A percentile compares a stretch with the other conserved stretches of the same genome.
Conservation (phyloP, 2,888 invertebrate genomes). For the Lymantria dispar region DNA sequence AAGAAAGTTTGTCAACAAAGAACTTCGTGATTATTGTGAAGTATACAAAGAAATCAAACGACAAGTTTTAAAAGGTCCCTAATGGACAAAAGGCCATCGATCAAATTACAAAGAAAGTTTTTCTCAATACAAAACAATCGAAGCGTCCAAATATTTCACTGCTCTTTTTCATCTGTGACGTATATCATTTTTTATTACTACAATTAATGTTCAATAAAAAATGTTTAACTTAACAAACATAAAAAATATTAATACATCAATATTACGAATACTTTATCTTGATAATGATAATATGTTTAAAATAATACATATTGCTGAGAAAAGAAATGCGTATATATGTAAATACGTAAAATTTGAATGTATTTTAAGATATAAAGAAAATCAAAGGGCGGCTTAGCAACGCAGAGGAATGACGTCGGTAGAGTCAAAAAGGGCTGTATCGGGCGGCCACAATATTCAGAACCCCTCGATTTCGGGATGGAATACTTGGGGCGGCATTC, state of each 20-base stretch:
- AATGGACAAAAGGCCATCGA: slow-evolving; percentile 78
- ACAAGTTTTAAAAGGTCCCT: slow-evolving; percentile 76
- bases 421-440: slow-evolving; percentile 70
- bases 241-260: too few relatives aligned
- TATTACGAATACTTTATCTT: slow-evolving; percentile 28
- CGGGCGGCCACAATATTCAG: slow-evolving; percentile 73
- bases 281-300: slow-evolving; percentile 35
- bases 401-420: slow-evolving; percentile 65
- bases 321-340: slow-evolving; percentile 32
- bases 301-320: slow-evolving; percentile 37
- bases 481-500: slow-evolving; percentile 76
- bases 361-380: slow-evolving; percentile 59
- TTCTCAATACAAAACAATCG: slow-evolving; percentile 71
- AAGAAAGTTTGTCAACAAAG: slow-evolving; percentile 55
- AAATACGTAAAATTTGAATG: slow-evolving; percentile 49
- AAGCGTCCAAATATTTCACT: slow-evolving; percentile 52
- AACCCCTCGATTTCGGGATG: slow-evolving; percentile 74
- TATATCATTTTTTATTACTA: too few relatives aligned
- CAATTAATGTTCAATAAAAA: too few relatives aligned
- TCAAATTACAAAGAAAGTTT: slow-evolving; percentile 77
- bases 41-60: slow-evolving; percentile 72
- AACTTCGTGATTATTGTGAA: slow-evolving; percentile 65
- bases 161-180: slow-evolving; percentile 14
- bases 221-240: too few relatives aligned
- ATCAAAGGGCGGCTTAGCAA: slow-evolving; percentile 67